Evolutionary conservation across 2,797 vertebrate species (phyloP).

Genomic region (Anisognathus igniventris): DNA sequence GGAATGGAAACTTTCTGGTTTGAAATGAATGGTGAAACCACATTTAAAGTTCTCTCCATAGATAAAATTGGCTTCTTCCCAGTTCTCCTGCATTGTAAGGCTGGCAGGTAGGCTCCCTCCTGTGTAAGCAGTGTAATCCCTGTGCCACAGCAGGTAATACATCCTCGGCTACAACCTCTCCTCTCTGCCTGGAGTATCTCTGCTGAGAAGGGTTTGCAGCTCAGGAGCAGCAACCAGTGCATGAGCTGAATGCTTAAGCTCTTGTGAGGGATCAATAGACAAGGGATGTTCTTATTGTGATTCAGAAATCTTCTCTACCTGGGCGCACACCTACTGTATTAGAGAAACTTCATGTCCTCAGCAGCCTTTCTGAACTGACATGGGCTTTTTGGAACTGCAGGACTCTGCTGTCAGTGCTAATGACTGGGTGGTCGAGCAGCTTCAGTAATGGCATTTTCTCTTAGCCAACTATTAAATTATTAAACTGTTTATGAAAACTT

Average conservation of each 20-base stretch:
- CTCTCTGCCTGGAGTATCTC: neutral
- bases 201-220: neutral
- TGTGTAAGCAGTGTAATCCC: neutral
- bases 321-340: neutral
- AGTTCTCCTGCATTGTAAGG: accelerated
- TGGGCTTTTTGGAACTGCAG: neutral
- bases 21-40: neutral
- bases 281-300: neutral
- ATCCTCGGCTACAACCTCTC: neutral
- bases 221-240: neutral
- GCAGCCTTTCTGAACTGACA: neutral
- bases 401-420: neutral
- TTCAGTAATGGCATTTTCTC: neutral
- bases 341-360: neutral
- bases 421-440: neutral
- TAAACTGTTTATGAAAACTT: neutral
- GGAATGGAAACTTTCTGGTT: neutral
- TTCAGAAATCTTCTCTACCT: neutral
- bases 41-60: neutral
- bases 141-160: neutral
- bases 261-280: neutral
- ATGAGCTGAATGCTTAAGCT: neutral
- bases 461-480: neutral
- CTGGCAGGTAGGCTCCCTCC: neutral
- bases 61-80: neutral